Base-by-base conservation (phyloP, 1,140 invertebrate genomes). In the Laupala kohalensis region DNA sequence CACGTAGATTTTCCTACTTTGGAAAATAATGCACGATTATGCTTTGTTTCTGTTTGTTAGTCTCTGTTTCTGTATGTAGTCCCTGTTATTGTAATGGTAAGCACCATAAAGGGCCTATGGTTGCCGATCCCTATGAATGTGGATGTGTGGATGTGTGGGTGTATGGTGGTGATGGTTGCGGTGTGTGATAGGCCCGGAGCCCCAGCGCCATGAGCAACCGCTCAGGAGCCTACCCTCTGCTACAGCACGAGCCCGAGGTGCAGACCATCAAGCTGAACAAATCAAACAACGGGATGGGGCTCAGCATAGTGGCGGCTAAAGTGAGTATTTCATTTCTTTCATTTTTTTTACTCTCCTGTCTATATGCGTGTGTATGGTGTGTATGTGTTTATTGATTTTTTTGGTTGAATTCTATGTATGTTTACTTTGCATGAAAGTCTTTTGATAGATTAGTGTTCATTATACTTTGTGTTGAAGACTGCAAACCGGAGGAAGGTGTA, bases 221-320 rank as follows among this genome's bases (percentile, higher is more conserved):
- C 73, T 86, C 84, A 12, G 85, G 83, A 26, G 84, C 82, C 76
- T 78, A 75, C 25, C 78, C 76, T 75, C 75, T 75, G 75, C 79
- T 73, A 25, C 76, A 77, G 76, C 82, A 77, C 77, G 87, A 89
- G 73, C 88, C 89, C 4, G 88, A 93, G 79, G 84, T 94, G 70
- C 89, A 92, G 77, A 86, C 92, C n/a, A 94, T 97, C 70, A 89
- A 94, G 77, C 84, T 97, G 26, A 90, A 95, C 77, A 96, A 97
- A 82, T 92, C 92, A 72, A 90, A 92, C 69, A 94, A 92, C 77
- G 93, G 93, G 71, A 95, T 97, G 91, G 94, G 94, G 13, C 84
- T 97, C 68, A 95, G 93, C 75, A 97, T 97, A 75, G 93, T 97
- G 25, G 94, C 94, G 24, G 94, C 94, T 9, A 95, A 94, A 86